Conservation (phyloP, 2,113 vertebrate genomes). For the Cochlearius cochlearius region DNA sequence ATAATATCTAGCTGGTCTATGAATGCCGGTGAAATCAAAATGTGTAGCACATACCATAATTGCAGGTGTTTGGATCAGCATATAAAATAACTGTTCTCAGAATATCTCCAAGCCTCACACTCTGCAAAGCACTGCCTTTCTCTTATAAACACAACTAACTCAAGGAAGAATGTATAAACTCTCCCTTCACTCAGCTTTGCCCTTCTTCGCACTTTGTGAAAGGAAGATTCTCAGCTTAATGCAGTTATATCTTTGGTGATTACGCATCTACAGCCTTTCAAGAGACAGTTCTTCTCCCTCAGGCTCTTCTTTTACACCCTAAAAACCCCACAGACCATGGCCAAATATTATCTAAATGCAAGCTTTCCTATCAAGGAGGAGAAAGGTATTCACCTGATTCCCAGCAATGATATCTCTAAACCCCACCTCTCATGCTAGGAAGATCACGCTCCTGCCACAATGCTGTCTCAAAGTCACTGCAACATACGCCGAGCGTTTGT, state of each 20-base stretch:
- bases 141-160: conserved; percentile 32
- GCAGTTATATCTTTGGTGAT: not conserved
- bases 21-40: not conserved
- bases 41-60: not conserved
- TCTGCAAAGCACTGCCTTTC: not conserved
- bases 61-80: not conserved
- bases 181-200: conserved; percentile 12
- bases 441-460: not conserved
- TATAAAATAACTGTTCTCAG: not conserved
- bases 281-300: not conserved
- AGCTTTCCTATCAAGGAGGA: not conserved
- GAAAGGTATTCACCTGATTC: not conserved
- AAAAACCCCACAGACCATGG: not conserved
- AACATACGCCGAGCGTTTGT: not conserved
- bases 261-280: conserved; percentile 25
- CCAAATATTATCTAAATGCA: not conserved
- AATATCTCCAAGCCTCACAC: not conserved
- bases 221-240: conserved; percentile 10
- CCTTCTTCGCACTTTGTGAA: not conserved
- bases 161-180: conserved; percentile 46
- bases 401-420: not conserved
- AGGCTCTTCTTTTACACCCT: not conserved
- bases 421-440: not conserved
- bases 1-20: not conserved
- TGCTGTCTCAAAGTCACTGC: not conserved